These are phyloP conservation scores for Gnathonemus echidnorhynchus DNA, from an alignment of 2,113 vertebrate genomes.

Conservation along the genomic window DNA sequence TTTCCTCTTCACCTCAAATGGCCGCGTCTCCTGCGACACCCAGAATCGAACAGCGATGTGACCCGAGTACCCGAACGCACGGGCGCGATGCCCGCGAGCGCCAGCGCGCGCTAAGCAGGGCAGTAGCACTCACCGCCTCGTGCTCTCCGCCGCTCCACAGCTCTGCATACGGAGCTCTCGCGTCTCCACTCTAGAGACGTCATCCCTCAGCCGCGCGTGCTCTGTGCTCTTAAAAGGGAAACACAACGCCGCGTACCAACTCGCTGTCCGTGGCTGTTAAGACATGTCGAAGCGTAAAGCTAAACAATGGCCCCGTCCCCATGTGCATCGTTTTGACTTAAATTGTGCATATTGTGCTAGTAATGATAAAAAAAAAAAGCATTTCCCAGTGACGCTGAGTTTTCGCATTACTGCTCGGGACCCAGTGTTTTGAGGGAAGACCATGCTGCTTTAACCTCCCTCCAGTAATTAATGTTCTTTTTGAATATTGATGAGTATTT, in stretches of 20 bases:
- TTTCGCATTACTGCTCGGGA: not conserved
- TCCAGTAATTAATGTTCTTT: not conserved
- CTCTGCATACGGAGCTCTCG: constrained; percentile 48
- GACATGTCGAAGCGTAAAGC: not conserved
- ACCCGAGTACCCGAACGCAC: not conserved
- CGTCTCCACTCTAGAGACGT: constrained; percentile 54
- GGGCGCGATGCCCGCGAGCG: not conserved
- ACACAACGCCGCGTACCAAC: constrained; percentile 28
- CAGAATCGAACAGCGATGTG: not conserved
- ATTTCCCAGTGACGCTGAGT: not conserved
- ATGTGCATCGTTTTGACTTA: not conserved
- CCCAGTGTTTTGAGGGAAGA: not conserved
- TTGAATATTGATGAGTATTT: not conserved
- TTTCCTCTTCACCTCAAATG: not conserved
- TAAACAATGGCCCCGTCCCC: not conserved
- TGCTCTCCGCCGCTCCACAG: constrained; percentile 59
- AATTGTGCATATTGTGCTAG: not conserved
- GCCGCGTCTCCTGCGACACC: not conserved
- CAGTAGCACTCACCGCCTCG: constrained; percentile 55
- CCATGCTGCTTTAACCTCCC: not conserved
- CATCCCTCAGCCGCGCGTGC: constrained; percentile 43
- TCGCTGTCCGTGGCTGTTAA: constrained; percentile 26
- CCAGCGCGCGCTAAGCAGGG: constrained; percentile 44
- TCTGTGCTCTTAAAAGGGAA: constrained; percentile 59
- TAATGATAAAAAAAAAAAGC: not conserved